These are phyloP conservation scores for Steinernema scapterisci DNA, from an alignment of 2,888 invertebrate genomes.

Conservation along the genomic window DNA sequence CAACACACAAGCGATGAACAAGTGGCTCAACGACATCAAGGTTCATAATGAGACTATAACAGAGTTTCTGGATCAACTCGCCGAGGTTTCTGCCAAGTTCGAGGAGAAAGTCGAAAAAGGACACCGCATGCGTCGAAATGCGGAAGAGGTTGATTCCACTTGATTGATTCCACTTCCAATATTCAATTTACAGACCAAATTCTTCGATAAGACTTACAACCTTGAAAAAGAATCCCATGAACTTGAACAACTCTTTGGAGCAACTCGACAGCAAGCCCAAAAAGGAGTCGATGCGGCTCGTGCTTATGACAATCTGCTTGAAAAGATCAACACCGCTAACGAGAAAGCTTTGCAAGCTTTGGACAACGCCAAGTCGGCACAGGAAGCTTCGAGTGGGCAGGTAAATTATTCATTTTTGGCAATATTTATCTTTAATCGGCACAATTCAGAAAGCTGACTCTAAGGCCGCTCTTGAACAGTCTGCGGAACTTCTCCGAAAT, in stretches of 20 bases:
- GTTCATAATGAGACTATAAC: constrained; percentile 10
- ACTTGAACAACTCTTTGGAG: not conserved
- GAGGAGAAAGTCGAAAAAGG: constrained; percentile 31
- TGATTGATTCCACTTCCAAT: not conserved
- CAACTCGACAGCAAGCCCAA: constrained; percentile 10
- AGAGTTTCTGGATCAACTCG: constrained; percentile 1
- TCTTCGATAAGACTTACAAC: not conserved
- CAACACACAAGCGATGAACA: constrained; percentile 30
- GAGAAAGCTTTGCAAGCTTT: constrained; percentile 46
- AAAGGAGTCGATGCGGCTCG: constrained; percentile 55
- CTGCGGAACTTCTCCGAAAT: constrained; percentile 25
- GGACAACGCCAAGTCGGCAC: not conserved
- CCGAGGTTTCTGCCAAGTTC: constrained; percentile 5
- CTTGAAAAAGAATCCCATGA: not conserved
- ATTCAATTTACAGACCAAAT: not conserved
- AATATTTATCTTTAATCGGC: not conserved
- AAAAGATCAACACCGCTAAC: constrained; percentile 50
- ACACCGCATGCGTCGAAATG: constrained; percentile 30
- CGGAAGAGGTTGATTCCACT: not conserved
- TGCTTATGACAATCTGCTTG: constrained; percentile 53
- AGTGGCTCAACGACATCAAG: not conserved
- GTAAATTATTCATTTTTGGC: not conserved
- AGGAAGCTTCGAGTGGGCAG: constrained; percentile 1
- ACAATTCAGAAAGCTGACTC: constrained; percentile 34
- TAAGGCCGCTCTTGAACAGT: constrained; percentile 34